These are phyloP conservation scores for Psophia crepitans DNA, from an alignment of 2,113 vertebrate species.

Conservation along the genomic window DNA sequence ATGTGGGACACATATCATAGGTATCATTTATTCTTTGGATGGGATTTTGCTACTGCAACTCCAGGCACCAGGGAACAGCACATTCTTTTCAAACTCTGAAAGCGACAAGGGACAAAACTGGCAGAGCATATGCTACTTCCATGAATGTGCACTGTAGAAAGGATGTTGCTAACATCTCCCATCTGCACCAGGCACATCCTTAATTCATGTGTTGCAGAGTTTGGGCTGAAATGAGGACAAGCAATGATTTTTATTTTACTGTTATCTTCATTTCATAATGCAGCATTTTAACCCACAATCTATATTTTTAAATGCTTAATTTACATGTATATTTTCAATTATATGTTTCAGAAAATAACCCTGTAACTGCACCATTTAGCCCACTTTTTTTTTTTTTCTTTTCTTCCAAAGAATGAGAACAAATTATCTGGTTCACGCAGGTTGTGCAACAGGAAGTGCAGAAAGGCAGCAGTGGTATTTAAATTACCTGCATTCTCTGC, in stretches of 20 bases:
- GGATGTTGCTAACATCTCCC: slow-evolving; percentile 64
- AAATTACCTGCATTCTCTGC: not conserved
- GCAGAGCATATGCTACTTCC: slow-evolving; percentile 51
- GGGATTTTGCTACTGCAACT: not conserved
- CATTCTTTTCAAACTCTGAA: slow-evolving; percentile 29
- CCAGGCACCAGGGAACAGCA: slow-evolving; percentile 8
- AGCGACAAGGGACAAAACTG: slow-evolving; percentile 37
- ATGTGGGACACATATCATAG: not conserved
- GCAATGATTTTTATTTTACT: slow-evolving; percentile 16
- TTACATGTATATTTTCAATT: not conserved
- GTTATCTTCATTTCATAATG: not conserved
- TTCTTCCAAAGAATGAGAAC: not conserved
- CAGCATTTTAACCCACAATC: not conserved
- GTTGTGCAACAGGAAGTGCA: not conserved
- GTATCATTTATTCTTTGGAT: not conserved
- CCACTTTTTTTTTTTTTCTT: not conserved
- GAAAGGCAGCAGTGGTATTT: not conserved
- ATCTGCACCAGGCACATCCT: slow-evolving; percentile 58
- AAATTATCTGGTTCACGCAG: not conserved
- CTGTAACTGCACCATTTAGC: not conserved
- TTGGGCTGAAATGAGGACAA: slow-evolving; percentile 42
- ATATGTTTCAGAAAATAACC: not conserved
- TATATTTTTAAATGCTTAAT: not conserved
- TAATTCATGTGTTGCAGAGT: slow-evolving; percentile 55
- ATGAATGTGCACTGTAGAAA: slow-evolving; percentile 16